Base-by-base conservation (phyloP, 2,888 invertebrate species). In the Spialia ferax region DNA sequence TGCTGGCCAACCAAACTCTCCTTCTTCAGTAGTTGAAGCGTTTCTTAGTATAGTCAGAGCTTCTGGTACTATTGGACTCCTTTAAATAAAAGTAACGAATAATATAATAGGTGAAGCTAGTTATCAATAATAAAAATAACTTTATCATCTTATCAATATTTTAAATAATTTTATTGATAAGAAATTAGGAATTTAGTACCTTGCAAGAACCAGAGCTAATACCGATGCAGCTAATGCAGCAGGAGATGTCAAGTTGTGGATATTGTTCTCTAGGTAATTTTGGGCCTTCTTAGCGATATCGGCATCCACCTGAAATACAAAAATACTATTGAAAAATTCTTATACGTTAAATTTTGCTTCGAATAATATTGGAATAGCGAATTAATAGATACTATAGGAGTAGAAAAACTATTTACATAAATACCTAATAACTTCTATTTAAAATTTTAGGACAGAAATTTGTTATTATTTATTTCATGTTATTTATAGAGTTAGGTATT, bases 1-100 rank as follows among this genome's bases (percentile, higher is more conserved):
- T 1, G 94, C 88, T 3, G 95, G 95, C 96, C 96, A 96, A 1
- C 95, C 95, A 69, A 96, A 96, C 75, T 96, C 96, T 0, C 95
- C 95, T 77, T 96, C 96, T 80, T 96, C 95, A 0, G 95, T 95
- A 0, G 95, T 95, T 0, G 95, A 95, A 0, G 94, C 94, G 70
- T 95, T 95, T 26, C 93, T 85, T 48, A 96, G 78, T 69, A 95
- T 94, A 8, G 94, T 87, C 2, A 96, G 83, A 0, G 95, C 95
- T 86, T 94, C 95, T 0, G 94, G 92, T 0, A 95, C 93, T 45
- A 94, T 75, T 0, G 94, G 89, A 75, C 95, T 95, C 78, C 94
- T 94, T 75, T 13, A 48, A 63, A 42, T 11, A 29, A 48, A 1
- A 22, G 11, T 48, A 20, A 20, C 0, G 11, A 10, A 0, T 42